Conservation (phyloP, 2,888 invertebrate genomes). For the Anodontia alba region DNA sequence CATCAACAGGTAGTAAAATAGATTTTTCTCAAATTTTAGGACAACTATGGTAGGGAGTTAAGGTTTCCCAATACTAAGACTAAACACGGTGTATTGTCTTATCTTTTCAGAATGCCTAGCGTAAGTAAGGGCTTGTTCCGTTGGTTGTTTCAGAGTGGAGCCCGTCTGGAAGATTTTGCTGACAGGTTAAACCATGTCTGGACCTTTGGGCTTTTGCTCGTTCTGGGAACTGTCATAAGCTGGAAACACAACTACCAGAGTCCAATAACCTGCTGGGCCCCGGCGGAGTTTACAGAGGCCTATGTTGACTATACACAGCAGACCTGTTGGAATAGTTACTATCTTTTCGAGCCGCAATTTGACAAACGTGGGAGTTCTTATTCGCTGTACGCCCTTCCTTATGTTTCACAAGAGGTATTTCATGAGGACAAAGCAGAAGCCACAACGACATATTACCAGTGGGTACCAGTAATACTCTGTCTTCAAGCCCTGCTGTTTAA, state of each 20-base stretch:
- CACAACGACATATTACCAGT: conserved; percentile 40
- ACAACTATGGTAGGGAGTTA: no score
- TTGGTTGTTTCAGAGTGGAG: conserved; percentile 35
- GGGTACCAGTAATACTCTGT: conserved; percentile 51
- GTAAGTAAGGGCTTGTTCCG: conserved; percentile 27
- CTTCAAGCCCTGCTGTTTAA: conserved; percentile 58
- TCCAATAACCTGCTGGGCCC: conserved; percentile 47
- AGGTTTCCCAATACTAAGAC: no score
- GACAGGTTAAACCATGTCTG: conserved; percentile 60
- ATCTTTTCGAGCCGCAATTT: background rate
- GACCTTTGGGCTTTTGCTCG: conserved; percentile 55
- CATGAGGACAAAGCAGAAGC: background rate
- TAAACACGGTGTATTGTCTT: no score
- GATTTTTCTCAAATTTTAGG: no score
- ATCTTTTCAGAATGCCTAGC: conserved; percentile 45
- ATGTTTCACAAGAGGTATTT: background rate
- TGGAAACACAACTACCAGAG: conserved; percentile 44
- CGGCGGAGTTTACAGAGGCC: conserved; percentile 29
- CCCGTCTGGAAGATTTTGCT: conserved; percentile 51
- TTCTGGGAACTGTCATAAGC: conserved; percentile 44
- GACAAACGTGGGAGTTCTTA: background rate
- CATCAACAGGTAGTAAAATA: no score
- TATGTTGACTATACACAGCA: background rate
- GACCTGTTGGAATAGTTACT: conserved; percentile 48
- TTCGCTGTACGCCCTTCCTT: background rate